Evolutionary conservation across 2,797 vertebrate genomes (phyloP).

Genomic region (Sebastes melanostomus): DNA sequence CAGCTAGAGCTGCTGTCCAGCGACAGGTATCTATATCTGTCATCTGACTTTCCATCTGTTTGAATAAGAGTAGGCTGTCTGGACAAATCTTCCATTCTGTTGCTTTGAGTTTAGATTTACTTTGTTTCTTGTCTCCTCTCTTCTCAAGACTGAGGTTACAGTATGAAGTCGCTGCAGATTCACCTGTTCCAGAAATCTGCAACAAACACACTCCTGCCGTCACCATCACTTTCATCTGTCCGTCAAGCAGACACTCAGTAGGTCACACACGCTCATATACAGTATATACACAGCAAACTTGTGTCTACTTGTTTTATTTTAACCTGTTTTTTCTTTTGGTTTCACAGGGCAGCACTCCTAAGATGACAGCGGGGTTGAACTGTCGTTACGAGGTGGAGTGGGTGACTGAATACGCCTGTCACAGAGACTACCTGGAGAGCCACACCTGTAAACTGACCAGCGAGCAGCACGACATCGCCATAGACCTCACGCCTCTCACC

Average conservation of each 20-base stretch:
- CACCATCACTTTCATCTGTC: constrained; percentile 92
- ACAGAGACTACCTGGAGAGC: constrained; percentile 94
- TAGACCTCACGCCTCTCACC: constrained; percentile 88
- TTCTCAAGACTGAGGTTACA: constrained; percentile 83
- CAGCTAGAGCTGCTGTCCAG: constrained; percentile 79
- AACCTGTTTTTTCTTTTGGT: neutral
- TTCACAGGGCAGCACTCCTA: constrained; percentile 87
- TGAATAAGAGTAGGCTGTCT: neutral
- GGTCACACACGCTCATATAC: constrained; percentile 2
- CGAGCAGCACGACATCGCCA: constrained; percentile 87
- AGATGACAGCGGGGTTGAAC: constrained; percentile 87
- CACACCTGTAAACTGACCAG: constrained; percentile 83
- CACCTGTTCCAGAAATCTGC: constrained; percentile 80
- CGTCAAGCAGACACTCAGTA: constrained; percentile 88
- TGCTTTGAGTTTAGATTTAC: neutral
- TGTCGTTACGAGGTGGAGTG: constrained; percentile 95
- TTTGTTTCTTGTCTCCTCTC: neutral
- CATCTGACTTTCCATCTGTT: neutral
- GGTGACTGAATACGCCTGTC: constrained; percentile 96
- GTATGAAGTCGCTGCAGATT: constrained; percentile 73
- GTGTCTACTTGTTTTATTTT: neutral
- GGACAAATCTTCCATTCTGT: neutral
- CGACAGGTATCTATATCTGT: constrained; percentile 83
- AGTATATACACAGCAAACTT: neutral
- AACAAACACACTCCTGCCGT: constrained; percentile 86